Base-by-base conservation (phyloP, 2,113 vertebrate genomes). In the Trematomus loennbergii region DNA sequence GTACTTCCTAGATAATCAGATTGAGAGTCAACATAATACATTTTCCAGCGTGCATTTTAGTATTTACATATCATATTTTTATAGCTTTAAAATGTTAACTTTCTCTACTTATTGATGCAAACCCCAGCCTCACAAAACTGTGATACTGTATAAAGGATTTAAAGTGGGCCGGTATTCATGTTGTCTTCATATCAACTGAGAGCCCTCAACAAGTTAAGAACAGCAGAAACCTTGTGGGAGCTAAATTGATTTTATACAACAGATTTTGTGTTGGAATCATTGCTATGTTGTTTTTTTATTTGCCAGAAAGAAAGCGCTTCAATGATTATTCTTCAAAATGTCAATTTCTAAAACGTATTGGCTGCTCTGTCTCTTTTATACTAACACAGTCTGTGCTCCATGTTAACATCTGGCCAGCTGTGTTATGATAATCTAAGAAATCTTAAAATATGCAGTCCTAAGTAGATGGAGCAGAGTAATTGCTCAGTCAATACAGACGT, bases 401-500 rank as follows among this genome's bases (percentile, higher is more conserved):
- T 22, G 49, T 72, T 61, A 40, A 49, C 18, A 75, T 72, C 75
- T 75, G 65, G 53, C 59, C 50, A 59, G 48, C 40, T 50, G 66
- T 75, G 36, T 66, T 9, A 62, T 67, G 67, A 52, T 48, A 43
- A 78, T 71, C 45, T 53, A 2, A 16, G 22, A 68, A 61, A 72
- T 72, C 18, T 58, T 74, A 59, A 65, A 17, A 40, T 12, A 64
- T 20, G 54, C 52, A 65, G 45, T 18, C 22, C 3, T 17, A 33
- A 61, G 5, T 12, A 20, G 2, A 45, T 68, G 55, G 50, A 69
- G 16, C 12, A 20, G 65, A 57, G 45, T 12, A n/a, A 58, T 49
- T 20, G 12, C 50, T 63, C 17, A 0, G 5, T 62, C 62, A 58
- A 71, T 49, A 18, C 29, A 63, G 50, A 57, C 2, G 5, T 62